Conservation (phyloP, 2,113 vertebrate species). For the Anser brachyrhynchus region DNA sequence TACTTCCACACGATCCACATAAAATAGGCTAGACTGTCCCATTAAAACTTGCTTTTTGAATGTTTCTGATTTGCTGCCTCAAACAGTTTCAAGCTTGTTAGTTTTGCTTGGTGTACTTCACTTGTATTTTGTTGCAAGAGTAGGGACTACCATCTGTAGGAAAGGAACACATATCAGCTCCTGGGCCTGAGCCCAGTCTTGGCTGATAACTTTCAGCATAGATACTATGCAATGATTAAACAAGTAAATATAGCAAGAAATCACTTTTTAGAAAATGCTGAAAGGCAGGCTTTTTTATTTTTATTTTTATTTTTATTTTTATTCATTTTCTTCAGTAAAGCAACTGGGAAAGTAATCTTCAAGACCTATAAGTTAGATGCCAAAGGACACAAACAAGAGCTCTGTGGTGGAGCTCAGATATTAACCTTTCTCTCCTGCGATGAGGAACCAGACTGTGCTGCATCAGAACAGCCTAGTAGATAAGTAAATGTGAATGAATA, state of each 20-base stretch:
- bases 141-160: not conserved
- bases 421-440: not conserved
- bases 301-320: too few species aligned
- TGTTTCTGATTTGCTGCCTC: not conserved
- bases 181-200: not conserved
- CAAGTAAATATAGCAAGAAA: not conserved
- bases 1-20: not conserved
- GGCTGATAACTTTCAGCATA: not conserved
- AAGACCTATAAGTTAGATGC: not conserved
- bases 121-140: not conserved
- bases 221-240: not conserved
- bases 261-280: not conserved
- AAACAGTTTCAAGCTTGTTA: not conserved
- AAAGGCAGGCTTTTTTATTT: not conserved
- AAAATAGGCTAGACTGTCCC: not conserved
- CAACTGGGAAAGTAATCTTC: not conserved
- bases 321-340: not conserved
- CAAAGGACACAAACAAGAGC: not conserved
- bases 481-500: not conserved
- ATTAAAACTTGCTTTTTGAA: not conserved
- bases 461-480: not conserved
- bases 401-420: not conserved
- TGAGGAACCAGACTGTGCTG: not conserved
- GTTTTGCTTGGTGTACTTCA: not conserved
- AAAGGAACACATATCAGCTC: not conserved